Base-by-base conservation (phyloP, 2,113 vertebrate species). In the Pachyramphus minor region DNA sequence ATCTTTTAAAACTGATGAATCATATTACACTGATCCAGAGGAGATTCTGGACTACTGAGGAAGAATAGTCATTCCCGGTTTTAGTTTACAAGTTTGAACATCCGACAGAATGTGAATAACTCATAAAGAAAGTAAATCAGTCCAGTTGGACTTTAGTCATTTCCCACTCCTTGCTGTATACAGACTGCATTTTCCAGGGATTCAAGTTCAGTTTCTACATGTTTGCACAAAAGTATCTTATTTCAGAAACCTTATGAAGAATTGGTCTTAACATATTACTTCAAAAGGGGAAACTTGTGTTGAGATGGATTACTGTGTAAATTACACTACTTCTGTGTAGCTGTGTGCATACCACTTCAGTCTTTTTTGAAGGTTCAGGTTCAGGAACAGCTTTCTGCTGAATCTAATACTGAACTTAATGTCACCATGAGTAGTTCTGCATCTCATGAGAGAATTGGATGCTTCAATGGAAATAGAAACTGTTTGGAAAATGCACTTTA, bases 341-440 rank as follows among this genome's bases (percentile, higher is more conserved):
- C 17, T 0, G 1, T 14, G 6, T 25, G 7, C 13, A 24, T 6
- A 33, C 3, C 25, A 4, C 35, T 55, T 82, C 10, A 20, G 14
- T 37, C 24, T 68, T 63, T 8, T 8, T 14, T 60, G 62, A 71
- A 3, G n/a, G 11, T 21, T 58, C 58, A 30, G 17, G 49, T 23
- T 78, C 30, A 53, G 45, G 20, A 56, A 31, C 14, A 62, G 18
- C 19, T 64, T 80, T 67, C 19, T 87, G 21, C 37, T 63, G 12
- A 64, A 37, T 24, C 23, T 59, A 10, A 25, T 31, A 16, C 28
- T 35, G 49, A 72, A n/a, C 11, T 59, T 45, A 5, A 14, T n/a
- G 17, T 35, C 41, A 69, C 22, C 28, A 5, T 19, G 24, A 87
- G 35, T 15, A 62, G 30, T 27, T 20, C 30, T 5, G 6, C 25